phyloP scores from a whole-genome alignment of 2,888 invertebrate species.

The Priocnemis perturbator region DNA sequence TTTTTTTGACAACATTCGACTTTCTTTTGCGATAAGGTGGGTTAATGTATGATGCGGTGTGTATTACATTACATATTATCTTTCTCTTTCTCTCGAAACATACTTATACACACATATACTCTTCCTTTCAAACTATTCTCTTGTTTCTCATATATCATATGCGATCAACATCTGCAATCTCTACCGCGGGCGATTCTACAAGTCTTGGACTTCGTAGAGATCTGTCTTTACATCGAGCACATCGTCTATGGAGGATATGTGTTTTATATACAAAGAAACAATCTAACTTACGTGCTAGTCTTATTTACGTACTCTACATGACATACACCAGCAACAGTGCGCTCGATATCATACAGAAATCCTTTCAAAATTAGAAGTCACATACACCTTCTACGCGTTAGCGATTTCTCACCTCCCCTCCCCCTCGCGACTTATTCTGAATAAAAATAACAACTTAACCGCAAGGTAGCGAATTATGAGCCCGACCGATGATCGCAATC shows the following conservation, averaged over 20 bases:
- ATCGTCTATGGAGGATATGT: constrained; percentile 68
- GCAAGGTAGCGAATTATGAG: constrained; percentile 28
- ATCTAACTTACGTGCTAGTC: constrained; percentile 43
- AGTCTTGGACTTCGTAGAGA: constrained; percentile 53
- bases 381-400: constrained; percentile 17
- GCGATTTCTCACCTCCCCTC: constrained; percentile 8
- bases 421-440: constrained; percentile 1
- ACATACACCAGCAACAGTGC: constrained; percentile 49
- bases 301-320: constrained; percentile 52
- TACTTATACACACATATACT: constrained; percentile 31
- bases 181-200: constrained; percentile 18
- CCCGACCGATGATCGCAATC: constrained; percentile 22
- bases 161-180: neutral
- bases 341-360: constrained; percentile 50
- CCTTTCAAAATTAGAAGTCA: constrained; percentile 27
- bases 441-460: constrained; percentile 8
- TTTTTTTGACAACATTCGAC: constrained; percentile 58
- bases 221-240: constrained; percentile 65
- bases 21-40: constrained; percentile 61
- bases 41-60: constrained; percentile 57
- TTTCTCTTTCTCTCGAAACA: constrained; percentile 29
- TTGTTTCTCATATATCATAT: constrained; percentile 12
- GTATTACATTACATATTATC: constrained; percentile 41
- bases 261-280: constrained; percentile 71
- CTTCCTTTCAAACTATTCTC: constrained; percentile 45